phyloP scores from a whole-genome alignment of 2,797 vertebrate species.

The Falco cherrug region DNA sequence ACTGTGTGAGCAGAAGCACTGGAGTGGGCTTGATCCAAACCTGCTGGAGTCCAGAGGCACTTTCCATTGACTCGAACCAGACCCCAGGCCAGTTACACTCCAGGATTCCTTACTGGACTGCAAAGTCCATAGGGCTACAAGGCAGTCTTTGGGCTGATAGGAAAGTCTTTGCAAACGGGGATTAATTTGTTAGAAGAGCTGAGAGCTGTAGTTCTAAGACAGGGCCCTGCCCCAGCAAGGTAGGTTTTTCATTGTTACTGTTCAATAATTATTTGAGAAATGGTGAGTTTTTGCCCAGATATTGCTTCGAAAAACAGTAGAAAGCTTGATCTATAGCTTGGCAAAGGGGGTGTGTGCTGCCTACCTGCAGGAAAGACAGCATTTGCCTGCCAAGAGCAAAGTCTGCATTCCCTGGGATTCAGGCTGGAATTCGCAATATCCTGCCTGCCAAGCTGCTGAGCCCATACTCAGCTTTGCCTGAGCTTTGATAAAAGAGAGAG shows the following conservation, averaged over 20 bases:
- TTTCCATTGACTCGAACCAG: not conserved
- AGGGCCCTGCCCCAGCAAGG: not conserved
- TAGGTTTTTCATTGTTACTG: not conserved
- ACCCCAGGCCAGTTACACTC: not conserved
- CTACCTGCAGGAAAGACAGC: not conserved
- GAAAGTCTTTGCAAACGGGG: not conserved
- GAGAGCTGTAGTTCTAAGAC: not conserved
- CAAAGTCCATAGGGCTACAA: not conserved
- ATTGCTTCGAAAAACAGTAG: not conserved
- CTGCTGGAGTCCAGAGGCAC: not conserved
- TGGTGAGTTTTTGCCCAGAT: rapidly evolving
- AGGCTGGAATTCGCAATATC: not conserved
- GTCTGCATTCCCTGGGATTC: not conserved
- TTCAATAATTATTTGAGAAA: not conserved
- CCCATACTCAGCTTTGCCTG: not conserved
- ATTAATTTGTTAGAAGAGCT: not conserved
- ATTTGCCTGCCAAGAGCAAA: not conserved
- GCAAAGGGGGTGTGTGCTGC: not conserved
- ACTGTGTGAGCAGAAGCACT: not conserved
- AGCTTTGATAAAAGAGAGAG: not conserved
- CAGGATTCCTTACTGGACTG: not conserved
- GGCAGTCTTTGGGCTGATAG: not conserved
- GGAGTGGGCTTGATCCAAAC: not conserved
- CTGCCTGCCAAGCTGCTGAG: not conserved
- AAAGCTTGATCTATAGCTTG: not conserved